These are phyloP conservation scores for Drosophila melanogaster DNA, from an alignment of 1,140 invertebrate species.

Conservation along the genomic window DNA sequence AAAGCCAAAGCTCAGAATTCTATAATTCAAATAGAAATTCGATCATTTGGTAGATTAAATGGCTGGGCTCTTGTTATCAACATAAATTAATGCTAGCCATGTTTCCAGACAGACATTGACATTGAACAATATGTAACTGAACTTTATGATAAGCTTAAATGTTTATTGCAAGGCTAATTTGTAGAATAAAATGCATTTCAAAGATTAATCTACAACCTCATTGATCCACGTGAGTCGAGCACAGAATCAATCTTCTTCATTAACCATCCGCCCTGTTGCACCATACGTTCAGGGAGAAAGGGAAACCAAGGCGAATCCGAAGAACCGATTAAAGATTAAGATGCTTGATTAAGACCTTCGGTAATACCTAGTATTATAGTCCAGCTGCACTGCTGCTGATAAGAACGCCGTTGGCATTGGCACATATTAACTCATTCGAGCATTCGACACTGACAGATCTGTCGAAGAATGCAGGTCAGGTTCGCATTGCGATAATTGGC, in stretches of 20 bases:
- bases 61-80: background rate
- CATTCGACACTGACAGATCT: background rate
- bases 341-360: background rate
- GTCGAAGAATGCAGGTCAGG: constrained; percentile 41
- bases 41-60: too few relatives aligned
- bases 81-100: background rate
- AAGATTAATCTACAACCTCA: background rate
- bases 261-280: background rate
- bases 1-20: too few relatives aligned
- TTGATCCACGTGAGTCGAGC: too few relatives aligned
- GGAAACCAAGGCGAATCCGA: background rate
- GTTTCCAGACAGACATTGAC: background rate
- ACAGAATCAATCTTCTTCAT: background rate
- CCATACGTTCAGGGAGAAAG: background rate
- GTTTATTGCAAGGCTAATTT: background rate
- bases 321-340: constrained; percentile 1
- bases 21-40: too few relatives aligned
- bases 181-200: background rate
- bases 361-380: background rate
- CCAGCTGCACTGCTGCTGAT: constrained; percentile 18
- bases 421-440: constrained; percentile 11
- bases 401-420: constrained; percentile 27
- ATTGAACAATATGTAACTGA: background rate
- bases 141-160: background rate
- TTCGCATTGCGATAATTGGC: constrained; percentile 4